These are phyloP conservation scores for Nomada ferruginata DNA, from an alignment of 2,888 invertebrate genomes.

Conservation along the genomic window DNA sequence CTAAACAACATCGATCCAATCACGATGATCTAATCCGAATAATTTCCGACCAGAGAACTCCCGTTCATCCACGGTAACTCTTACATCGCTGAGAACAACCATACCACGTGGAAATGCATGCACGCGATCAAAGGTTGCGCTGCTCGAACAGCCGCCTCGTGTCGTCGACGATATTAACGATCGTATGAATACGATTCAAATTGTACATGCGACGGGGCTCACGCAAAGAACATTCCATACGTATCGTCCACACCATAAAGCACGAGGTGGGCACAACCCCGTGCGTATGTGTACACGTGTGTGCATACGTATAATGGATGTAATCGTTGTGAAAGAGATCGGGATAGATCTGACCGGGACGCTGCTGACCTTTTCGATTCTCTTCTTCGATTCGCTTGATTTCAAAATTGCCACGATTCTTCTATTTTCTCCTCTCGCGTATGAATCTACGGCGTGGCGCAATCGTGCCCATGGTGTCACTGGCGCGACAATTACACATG, in stretches of 20 bases:
- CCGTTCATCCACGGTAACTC: slow-evolving; percentile 14
- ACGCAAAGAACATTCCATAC: slow-evolving; percentile 42
- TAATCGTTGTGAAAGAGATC: slow-evolving; percentile 22
- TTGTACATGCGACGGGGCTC: slow-evolving; percentile 27
- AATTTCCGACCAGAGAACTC: not conserved
- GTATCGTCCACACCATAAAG: no score
- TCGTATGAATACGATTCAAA: slow-evolving; percentile 40
- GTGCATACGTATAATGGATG: no score
- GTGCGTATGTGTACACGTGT: not conserved
- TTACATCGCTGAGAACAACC: slow-evolving; percentile 22
- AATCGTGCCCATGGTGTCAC: slow-evolving; percentile 53
- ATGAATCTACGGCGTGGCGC: slow-evolving; percentile 26
- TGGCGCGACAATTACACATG: slow-evolving; percentile 54
- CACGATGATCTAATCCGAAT: not conserved
- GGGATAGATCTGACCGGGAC: slow-evolving; percentile 8
- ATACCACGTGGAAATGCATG: slow-evolving; percentile 43
- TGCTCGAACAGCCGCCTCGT: slow-evolving; percentile 46
- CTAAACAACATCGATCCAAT: not conserved
- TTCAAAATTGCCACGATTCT: slow-evolving; percentile 37
- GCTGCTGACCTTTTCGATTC: slow-evolving; percentile 46
- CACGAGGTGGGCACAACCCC: no score
- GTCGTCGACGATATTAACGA: slow-evolving; percentile 53
- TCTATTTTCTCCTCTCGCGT: not conserved
- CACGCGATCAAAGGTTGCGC: slow-evolving; percentile 47
- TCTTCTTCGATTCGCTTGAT: slow-evolving; percentile 20